Percentiles rank a stretch among this genome's conserved stretches.
Evolutionary conservation across 2,888 invertebrate species (phyloP).

Genomic region (Dolichopus griseipennis): DNA sequence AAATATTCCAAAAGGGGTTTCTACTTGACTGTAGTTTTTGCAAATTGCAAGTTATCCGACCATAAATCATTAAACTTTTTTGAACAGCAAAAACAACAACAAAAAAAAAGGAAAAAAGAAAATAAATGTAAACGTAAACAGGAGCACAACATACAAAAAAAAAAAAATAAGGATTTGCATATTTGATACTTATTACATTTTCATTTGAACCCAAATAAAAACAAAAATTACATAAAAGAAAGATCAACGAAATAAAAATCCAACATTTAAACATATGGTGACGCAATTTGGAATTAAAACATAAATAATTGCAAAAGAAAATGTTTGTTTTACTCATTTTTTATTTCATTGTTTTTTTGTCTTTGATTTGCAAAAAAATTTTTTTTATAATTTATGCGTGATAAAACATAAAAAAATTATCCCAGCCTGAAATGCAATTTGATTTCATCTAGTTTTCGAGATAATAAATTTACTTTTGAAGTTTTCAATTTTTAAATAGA

Average conservation of each 20-base stretch:
- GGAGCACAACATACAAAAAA: background rate
- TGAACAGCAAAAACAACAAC: background rate
- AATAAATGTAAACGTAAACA: background rate
- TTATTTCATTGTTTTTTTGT: no score
- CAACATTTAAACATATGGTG: background rate
- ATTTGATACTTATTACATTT: background rate
- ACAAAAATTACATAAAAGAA: background rate
- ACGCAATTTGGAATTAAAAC: background rate
- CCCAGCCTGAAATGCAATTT: no score
- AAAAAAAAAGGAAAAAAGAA: background rate
- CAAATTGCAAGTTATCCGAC: background rate
- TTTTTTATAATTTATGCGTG: no score
- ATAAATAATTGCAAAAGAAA: no score
- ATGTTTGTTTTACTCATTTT: no score
- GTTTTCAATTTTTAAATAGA: no score
- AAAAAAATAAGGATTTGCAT: background rate
- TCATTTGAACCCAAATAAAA: background rate
- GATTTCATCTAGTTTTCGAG: no score
- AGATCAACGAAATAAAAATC: background rate
- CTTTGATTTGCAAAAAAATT: no score
- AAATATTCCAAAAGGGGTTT: background rate
- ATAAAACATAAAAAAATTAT: no score
- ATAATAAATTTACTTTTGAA: no score
- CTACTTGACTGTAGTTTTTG: background rate
- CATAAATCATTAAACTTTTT: background rate